These are phyloP conservation scores for Barbus barbus DNA, from an alignment of 2,113 vertebrate species.

Conservation along the genomic window DNA sequence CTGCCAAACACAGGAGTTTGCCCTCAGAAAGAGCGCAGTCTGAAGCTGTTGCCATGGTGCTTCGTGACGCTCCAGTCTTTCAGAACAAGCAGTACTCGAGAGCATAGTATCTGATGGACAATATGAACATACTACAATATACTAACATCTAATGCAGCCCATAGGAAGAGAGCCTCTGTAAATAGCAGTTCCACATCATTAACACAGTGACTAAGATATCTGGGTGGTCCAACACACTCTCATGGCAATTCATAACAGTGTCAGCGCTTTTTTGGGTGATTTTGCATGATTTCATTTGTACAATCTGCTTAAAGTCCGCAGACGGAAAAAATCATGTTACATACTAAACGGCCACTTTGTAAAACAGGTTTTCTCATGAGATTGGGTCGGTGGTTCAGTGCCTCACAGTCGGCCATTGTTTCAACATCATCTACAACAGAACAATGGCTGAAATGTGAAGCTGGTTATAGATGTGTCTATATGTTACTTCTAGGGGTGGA, in stretches of 20 bases:
- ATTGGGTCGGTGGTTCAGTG: not conserved
- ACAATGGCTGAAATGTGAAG: not conserved
- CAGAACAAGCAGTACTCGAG: not conserved
- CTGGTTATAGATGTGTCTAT: not conserved
- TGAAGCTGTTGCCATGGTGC: constrained; percentile 36
- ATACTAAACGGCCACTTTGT: not conserved
- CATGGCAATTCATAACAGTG: too few species aligned
- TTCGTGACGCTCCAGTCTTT: not conserved
- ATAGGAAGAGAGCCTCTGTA: too few species aligned
- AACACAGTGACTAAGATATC: not conserved
- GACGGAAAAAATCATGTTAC: too few species aligned
- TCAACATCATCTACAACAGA: not conserved
- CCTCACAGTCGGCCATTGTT: too few species aligned
- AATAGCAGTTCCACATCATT: not conserved
- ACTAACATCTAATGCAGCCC: not conserved
- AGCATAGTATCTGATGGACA: not conserved
- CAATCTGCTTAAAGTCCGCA: too few species aligned
- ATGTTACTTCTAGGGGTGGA: too few species aligned
- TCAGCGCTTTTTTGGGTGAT: not conserved
- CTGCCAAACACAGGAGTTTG: not conserved
- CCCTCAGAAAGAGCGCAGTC: not conserved
- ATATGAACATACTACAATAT: not conserved
- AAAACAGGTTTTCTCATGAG: not conserved
- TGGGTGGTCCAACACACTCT: not conserved
- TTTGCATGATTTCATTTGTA: not conserved